phyloP scores from a whole-genome alignment of 2,888 invertebrate genomes.

The Emmelina monodactyla region DNA sequence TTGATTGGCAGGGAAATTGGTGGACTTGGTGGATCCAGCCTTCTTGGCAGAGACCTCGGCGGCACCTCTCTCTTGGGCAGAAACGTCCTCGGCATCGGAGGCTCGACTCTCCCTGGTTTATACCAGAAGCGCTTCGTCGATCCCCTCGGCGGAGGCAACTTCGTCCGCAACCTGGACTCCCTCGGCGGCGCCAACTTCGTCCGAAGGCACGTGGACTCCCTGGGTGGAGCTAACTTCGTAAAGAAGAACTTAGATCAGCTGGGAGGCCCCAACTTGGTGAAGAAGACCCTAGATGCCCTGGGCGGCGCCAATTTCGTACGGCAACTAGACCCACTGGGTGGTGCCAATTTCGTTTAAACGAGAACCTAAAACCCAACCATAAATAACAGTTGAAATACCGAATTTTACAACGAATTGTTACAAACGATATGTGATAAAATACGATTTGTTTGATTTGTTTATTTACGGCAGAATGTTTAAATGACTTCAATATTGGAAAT shows the following conservation, averaged over 20 bases:
- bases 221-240: slow-evolving; percentile 47
- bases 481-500: slow-evolving; percentile 19
- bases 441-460: slow-evolving; percentile 22
- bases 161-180: slow-evolving; percentile 44
- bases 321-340: slow-evolving; percentile 56
- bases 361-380: not conserved
- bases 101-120: slow-evolving; percentile 21
- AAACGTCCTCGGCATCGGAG: slow-evolving; percentile 23
- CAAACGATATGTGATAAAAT: slow-evolving; percentile 28
- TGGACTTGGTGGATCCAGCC: slow-evolving; percentile 20
- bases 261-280: slow-evolving; percentile 48
- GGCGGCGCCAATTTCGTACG: slow-evolving; percentile 54
- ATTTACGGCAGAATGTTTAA: slow-evolving; percentile 3
- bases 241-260: slow-evolving; percentile 49
- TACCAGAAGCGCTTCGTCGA: slow-evolving; percentile 24
- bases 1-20: slow-evolving; percentile 15
- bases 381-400: not conserved
- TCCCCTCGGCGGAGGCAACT: slow-evolving; percentile 43
- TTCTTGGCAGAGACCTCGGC: slow-evolving; percentile 25
- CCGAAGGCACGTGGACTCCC: slow-evolving; percentile 36
- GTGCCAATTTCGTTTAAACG: slow-evolving; percentile 44
- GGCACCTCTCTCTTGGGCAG: slow-evolving; percentile 24
- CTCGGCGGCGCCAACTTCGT: slow-evolving; percentile 52
- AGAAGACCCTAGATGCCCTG: slow-evolving; percentile 44
- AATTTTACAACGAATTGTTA: slow-evolving; percentile 22